phyloP scores from a whole-genome alignment of 1,140 invertebrate species.

The Halotydeus destructor region DNA sequence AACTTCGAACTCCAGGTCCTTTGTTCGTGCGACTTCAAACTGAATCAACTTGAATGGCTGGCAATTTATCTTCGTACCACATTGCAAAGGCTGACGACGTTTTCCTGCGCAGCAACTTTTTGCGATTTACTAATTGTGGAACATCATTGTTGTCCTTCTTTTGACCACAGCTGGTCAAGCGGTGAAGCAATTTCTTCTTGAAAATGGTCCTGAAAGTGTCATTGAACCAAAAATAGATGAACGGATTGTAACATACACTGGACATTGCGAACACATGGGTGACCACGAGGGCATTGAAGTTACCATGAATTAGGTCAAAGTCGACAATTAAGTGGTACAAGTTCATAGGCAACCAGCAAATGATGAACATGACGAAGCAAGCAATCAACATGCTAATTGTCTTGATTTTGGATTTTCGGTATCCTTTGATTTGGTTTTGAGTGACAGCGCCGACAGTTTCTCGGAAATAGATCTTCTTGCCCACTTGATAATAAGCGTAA shows the following conservation, averaged over 20 bases:
- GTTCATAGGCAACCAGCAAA: conserved; percentile 32
- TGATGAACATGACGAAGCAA: conserved; percentile 30
- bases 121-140: too few relatives aligned
- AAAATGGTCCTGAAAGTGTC: conserved; percentile 95
- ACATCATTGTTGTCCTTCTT: too few relatives aligned
- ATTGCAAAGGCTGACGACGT: too few relatives aligned
- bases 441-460: conserved; percentile 17
- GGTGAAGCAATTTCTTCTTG: too few relatives aligned
- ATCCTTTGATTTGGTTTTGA: conserved; percentile 18
- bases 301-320: conserved; percentile 14
- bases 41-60: too few relatives aligned
- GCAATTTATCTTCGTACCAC: too few relatives aligned
- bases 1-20: too few relatives aligned
- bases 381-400: conserved; percentile 32
- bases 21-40: too few relatives aligned
- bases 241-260: conserved; percentile 84
- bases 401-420: conserved; percentile 22
- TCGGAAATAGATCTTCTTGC: conserved; percentile 23
- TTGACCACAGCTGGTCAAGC: too few relatives aligned
- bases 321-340: conserved; percentile 27
- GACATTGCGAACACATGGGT: conserved; percentile 69
- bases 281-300: conserved; percentile 8
- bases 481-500: conserved; percentile 26
- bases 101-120: too few relatives aligned
- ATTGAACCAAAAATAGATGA: conserved; percentile 95